These are phyloP conservation scores for Ctenomys sociabilis DNA, from an alignment of 2,113 vertebrate genomes.

Conservation along the genomic window DNA sequence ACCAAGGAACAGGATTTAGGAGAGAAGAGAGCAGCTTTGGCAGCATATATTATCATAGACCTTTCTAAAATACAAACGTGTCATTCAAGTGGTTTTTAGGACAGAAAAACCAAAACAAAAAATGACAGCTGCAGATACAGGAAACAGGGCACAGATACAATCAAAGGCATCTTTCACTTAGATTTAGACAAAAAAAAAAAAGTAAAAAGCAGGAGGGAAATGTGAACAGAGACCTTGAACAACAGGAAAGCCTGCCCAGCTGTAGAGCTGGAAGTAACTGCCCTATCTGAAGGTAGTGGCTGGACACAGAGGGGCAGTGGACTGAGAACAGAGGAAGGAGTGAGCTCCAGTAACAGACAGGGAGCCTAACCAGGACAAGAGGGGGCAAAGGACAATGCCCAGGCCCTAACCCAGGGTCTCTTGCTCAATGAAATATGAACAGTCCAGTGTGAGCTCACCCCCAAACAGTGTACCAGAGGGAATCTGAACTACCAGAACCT, in stretches of 20 bases:
- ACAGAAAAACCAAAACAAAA: neutral
- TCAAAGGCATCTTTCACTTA: slow-evolving; percentile 45
- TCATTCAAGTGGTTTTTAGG: neutral
- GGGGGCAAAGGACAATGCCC: neutral
- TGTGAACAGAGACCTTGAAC: neutral
- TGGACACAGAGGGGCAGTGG: neutral
- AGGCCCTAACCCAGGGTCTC: fast-evolving
- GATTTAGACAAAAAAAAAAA: neutral
- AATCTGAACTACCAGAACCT: neutral
- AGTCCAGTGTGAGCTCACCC: no score
- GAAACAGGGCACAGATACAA: neutral
- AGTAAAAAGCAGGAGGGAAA: neutral
- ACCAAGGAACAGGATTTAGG: neutral
- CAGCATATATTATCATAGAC: neutral
- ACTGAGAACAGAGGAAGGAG: slow-evolving; percentile 23
- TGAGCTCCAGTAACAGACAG: slow-evolving; percentile 49
- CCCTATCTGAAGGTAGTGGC: neutral
- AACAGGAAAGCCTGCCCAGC: slow-evolving; percentile 31
- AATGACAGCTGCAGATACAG: neutral
- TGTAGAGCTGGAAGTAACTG: neutral
- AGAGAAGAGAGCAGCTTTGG: neutral
- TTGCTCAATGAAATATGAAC: neutral
- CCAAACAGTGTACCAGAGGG: no score
- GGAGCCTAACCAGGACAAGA: slow-evolving; percentile 24
- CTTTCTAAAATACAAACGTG: neutral